phyloP scores from a whole-genome alignment of 2,113 vertebrate genomes.

The Podocnemis expansa region DNA sequence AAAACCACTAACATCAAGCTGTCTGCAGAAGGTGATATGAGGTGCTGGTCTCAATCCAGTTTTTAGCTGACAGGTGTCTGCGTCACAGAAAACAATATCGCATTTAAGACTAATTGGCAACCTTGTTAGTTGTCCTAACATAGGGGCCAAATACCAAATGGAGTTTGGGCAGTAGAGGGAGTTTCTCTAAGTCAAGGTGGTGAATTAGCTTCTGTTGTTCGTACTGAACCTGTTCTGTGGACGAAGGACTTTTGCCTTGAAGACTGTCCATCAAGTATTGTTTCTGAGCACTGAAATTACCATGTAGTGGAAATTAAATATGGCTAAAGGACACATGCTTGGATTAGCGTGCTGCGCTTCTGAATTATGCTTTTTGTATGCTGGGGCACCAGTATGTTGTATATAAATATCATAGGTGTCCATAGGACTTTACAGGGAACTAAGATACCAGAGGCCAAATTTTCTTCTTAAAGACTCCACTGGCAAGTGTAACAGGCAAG shows the following conservation, averaged over 20 bases:
- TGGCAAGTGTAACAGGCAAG: not conserved
- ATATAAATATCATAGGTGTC: not conserved
- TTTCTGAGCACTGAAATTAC: not conserved
- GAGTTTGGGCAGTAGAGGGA: not conserved
- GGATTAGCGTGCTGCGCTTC: not conserved
- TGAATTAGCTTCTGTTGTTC: not conserved
- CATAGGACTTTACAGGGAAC: not conserved
- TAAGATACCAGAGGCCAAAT: not conserved
- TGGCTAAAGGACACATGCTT: not conserved
- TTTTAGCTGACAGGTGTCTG: not conserved
- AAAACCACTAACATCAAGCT: rapidly evolving
- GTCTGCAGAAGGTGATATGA: rapidly evolving
- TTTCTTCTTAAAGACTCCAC: not conserved
- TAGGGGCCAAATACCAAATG: not conserved
- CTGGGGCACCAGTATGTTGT: not conserved
- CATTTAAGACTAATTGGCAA: not conserved
- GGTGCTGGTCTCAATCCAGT: not conserved
- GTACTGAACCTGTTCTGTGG: not conserved
- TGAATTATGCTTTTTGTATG: not conserved
- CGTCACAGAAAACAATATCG: not conserved
- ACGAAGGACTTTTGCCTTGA: not conserved
- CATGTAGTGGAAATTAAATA: not conserved
- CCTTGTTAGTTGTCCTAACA: not conserved
- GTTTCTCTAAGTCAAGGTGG: not conserved
- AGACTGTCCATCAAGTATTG: not conserved